phyloP scores from a whole-genome alignment of 2,113 vertebrate genomes.

The Columba livia region DNA sequence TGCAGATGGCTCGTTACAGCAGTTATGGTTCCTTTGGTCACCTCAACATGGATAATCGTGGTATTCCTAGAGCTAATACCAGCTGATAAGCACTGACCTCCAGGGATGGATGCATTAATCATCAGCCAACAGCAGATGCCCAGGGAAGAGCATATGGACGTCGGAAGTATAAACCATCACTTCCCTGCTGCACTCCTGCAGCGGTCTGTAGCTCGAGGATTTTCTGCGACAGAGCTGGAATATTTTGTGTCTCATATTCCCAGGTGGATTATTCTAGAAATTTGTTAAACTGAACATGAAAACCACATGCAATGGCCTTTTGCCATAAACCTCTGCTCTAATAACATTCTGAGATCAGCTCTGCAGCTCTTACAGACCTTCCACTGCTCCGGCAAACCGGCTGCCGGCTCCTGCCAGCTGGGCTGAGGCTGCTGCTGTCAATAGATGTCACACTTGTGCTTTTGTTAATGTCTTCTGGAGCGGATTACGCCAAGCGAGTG shows the following conservation, averaged over 20 bases:
- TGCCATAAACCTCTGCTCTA: neutral
- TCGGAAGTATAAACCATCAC: neutral
- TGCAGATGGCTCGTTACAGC: neutral
- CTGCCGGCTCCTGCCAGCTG: neutral
- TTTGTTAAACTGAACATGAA: neutral
- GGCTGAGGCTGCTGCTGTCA: neutral
- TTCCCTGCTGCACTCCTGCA: neutral
- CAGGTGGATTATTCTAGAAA: neutral
- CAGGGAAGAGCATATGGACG: neutral
- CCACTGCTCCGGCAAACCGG: neutral
- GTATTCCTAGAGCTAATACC: neutral
- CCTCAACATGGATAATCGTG: neutral
- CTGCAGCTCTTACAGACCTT: neutral
- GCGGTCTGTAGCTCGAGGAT: neutral
- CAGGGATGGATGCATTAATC: neutral
- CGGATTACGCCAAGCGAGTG: neutral
- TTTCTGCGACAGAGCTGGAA: neutral
- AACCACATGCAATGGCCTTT: neutral
- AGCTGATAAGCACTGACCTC: neutral
- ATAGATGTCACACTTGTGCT: constrained; percentile 70
- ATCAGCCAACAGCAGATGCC: neutral
- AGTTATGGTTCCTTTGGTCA: neutral
- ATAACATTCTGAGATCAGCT: neutral
- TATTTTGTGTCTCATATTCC: neutral
- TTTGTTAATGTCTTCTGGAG: neutral